These are phyloP conservation scores for Drosophila gaucha DNA, from an alignment of 2,888 invertebrate species.

Conservation along the genomic window DNA sequence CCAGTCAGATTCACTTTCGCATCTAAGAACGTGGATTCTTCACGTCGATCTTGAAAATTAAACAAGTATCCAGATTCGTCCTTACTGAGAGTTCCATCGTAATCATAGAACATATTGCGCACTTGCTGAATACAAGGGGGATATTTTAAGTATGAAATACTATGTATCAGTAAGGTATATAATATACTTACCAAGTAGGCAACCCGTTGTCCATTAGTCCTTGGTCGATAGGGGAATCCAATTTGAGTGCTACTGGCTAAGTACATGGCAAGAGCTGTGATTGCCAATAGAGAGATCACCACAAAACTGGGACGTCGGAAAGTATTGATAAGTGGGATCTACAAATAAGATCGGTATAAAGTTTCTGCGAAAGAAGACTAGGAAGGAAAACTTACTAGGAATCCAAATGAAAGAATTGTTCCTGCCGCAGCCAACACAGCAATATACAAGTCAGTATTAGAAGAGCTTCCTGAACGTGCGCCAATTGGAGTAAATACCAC, in stretches of 20 bases:
- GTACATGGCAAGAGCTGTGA: constrained; percentile 20
- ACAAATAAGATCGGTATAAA: too few species aligned
- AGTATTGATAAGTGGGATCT: constrained; percentile 54
- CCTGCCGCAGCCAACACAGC: constrained; percentile 83
- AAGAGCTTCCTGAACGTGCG: constrained; percentile 84
- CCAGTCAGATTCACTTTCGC: constrained; percentile 58
- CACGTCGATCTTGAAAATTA: constrained; percentile 84
- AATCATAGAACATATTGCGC: constrained; percentile 84
- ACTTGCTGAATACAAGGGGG: constrained; percentile 83
- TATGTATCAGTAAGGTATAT: too few species aligned
- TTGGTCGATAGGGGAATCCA: constrained; percentile 87
- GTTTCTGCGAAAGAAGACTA: not conserved
- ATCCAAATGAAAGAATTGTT: constrained; percentile 79
- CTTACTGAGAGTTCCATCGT: constrained; percentile 72
- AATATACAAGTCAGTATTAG: constrained; percentile 86
- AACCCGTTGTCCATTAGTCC: constrained; percentile 84
- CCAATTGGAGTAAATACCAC: constrained; percentile 87
- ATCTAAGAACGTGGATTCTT: constrained; percentile 43
- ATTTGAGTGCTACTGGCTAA: constrained; percentile 84
- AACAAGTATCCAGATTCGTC: constrained; percentile 85
- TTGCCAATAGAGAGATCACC: constrained; percentile 19
- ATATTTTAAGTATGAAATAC: not conserved
- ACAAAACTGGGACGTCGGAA: constrained; percentile 46
- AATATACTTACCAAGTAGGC: constrained; percentile 83
- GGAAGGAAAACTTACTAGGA: constrained; percentile 68